These are phyloP conservation scores for Neoascia interrupta DNA, from an alignment of 2,888 invertebrate species.

Conservation along the genomic window DNA sequence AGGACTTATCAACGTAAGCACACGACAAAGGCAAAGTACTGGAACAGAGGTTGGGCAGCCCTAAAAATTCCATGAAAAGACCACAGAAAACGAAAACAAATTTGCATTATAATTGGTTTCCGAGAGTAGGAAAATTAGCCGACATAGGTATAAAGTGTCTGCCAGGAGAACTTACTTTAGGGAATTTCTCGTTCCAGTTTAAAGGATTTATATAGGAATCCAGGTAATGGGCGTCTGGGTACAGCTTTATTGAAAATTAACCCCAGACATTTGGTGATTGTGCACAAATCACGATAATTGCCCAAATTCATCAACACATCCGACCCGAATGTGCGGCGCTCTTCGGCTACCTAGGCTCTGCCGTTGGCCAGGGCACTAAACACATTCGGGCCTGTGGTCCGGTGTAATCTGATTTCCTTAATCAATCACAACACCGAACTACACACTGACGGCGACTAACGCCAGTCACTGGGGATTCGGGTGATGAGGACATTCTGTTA, in stretches of 20 bases:
- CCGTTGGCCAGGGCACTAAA: neutral
- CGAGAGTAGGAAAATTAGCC: slow-evolving; percentile 40
- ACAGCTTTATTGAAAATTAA: too few species aligned
- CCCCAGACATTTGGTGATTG: slow-evolving; percentile 9
- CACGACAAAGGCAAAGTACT: neutral
- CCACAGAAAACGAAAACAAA: slow-evolving; percentile 17
- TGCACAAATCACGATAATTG: slow-evolving; percentile 49
- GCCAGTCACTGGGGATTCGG: slow-evolving; percentile 15
- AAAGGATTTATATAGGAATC: neutral
- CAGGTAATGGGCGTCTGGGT: too few species aligned
- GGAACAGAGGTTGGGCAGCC: slow-evolving; percentile 9
- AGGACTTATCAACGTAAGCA: slow-evolving; percentile 48
- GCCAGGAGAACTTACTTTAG: neutral
- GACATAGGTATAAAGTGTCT: slow-evolving; percentile 29
- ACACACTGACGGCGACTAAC: neutral
- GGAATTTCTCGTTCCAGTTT: neutral
- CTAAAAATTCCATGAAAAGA: slow-evolving; percentile 36
- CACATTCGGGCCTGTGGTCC: neutral
- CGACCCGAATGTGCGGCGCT: slow-evolving; percentile 15
- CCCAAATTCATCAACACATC: slow-evolving; percentile 41
- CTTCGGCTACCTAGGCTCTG: slow-evolving; percentile 9
- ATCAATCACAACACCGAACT: slow-evolving; percentile 54
- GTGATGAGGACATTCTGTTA: slow-evolving; percentile 1
- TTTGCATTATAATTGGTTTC: slow-evolving; percentile 57
- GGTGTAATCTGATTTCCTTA: slow-evolving; percentile 54